Conservation (phyloP, 2,888 invertebrate genomes). For the Kryphioiulus occultus region DNA sequence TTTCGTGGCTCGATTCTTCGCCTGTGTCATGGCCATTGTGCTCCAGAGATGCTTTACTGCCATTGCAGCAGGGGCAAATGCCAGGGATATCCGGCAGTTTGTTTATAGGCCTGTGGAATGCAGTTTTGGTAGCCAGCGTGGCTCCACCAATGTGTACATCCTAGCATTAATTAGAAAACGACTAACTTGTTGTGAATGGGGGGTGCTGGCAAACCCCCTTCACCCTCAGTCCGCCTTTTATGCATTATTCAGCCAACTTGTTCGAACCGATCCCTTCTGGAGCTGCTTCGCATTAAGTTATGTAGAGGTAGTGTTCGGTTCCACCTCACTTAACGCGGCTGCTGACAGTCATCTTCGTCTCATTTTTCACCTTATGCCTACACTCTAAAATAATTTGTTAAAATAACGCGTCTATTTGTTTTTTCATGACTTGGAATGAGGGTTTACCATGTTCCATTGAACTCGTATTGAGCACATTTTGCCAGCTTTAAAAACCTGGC, state of each 20-base stretch:
- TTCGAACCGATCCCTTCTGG: background rate
- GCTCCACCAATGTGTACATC: slow-evolving; percentile 27
- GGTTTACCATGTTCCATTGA: no score
- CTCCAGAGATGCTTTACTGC: no score
- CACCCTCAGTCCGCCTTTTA: background rate
- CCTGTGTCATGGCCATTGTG: no score
- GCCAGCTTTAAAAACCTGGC: no score
- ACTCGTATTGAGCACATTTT: no score
- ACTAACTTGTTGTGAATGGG: slow-evolving; percentile 24
- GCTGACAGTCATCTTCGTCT: background rate
- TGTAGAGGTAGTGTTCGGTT: background rate
- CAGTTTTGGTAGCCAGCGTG: slow-evolving; percentile 46
- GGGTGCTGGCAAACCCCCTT: background rate
- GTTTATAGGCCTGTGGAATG: slow-evolving; percentile 36
- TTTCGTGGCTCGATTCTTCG: no score
- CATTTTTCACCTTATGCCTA: background rate
- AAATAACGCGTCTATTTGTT: no score
- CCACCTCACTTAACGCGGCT: background rate
- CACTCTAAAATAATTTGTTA: no score
- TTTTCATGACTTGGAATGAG: no score
- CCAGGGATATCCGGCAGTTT: slow-evolving; percentile 14
- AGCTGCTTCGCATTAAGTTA: background rate
- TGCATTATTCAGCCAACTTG: background rate
- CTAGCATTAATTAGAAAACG: slow-evolving; percentile 39
- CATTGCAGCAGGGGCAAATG: no score